These are phyloP conservation scores for Eclectus roratus DNA, from an alignment of 2,113 vertebrate species.

Conservation along the genomic window DNA sequence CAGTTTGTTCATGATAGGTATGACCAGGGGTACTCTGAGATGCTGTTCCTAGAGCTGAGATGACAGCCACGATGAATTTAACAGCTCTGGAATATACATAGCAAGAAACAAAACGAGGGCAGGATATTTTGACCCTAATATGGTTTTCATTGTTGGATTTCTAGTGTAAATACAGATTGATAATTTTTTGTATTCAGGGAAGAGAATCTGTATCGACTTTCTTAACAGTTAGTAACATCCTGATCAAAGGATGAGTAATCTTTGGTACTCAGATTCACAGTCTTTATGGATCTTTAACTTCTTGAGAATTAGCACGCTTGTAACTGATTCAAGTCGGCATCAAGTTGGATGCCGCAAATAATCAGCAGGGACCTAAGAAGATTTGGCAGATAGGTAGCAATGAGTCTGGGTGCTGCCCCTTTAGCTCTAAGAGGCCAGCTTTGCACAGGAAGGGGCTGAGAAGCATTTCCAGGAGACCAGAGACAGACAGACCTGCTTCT, in stretches of 20 bases:
- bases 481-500: not conserved
- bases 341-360: not conserved
- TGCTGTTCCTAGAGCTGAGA: not conserved
- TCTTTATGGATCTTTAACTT: not conserved
- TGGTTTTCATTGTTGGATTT: constrained; percentile 11
- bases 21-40: not conserved
- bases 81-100: not conserved
- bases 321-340: not conserved
- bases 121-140: not conserved
- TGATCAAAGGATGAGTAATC: not conserved
- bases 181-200: not conserved
- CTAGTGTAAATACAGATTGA: not conserved
- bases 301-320: not conserved
- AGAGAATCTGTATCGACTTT: not conserved
- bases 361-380: not conserved
- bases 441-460: not conserved
- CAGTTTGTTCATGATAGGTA: not conserved
- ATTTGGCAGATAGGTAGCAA: not conserved
- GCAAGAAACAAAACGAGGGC: not conserved
- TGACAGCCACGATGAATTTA: not conserved
- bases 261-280: not conserved
- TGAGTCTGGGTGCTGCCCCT: not conserved
- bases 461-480: not conserved
- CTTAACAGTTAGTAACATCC: not conserved
- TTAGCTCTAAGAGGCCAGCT: not conserved